Evolutionary conservation across 2,797 vertebrate species (phyloP).

Genomic region (Neomorphus geoffroyi): DNA sequence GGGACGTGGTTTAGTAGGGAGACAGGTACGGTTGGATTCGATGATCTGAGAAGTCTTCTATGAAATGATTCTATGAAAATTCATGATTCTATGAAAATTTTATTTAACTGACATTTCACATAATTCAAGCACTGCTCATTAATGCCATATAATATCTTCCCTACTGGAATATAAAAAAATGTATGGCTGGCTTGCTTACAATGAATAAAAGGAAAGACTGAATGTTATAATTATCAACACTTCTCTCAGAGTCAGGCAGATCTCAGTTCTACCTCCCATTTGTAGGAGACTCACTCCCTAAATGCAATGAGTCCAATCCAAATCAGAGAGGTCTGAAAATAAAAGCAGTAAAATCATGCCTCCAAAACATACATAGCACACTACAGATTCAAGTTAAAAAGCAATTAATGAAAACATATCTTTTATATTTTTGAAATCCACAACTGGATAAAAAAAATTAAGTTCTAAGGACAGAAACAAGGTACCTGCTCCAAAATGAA

Average conservation of each 20-base stretch:
- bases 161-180: not conserved
- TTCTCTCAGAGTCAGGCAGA: not conserved
- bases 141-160: not conserved
- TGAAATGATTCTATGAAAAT: too few relatives aligned
- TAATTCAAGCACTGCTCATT: not conserved
- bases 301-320: not conserved
- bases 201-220: not conserved
- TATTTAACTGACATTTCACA: not conserved
- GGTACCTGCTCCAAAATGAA: conserved; percentile 95
- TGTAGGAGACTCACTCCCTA: not conserved
- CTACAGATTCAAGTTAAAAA: too few relatives aligned
- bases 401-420: too few relatives aligned
- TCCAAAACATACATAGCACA: not conserved
- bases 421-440: not conserved
- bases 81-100: too few relatives aligned
- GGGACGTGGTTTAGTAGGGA: too few relatives aligned
- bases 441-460: not conserved
- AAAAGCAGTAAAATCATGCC: not conserved
- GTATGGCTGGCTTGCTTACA: not conserved
- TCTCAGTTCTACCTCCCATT: not conserved
- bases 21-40: too few relatives aligned
- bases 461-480: not conserved
- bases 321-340: not conserved
- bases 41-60: too few relatives aligned
- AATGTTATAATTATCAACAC: not conserved